These are phyloP conservation scores for Rhagophthalmus giganteus DNA, from an alignment of 2,888 invertebrate genomes.

Conservation along the genomic window DNA sequence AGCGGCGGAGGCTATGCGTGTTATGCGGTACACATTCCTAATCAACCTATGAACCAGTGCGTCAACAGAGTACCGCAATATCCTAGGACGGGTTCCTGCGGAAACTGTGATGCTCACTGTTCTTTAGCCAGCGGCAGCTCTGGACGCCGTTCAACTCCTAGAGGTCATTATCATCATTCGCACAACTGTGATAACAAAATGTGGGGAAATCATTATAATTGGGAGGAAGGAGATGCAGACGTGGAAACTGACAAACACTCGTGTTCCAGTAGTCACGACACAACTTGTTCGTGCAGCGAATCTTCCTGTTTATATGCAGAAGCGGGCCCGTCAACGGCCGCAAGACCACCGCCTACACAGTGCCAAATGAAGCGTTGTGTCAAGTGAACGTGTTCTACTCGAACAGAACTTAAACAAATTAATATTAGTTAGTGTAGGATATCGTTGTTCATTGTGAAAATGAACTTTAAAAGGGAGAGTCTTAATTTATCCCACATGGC, in stretches of 20 bases:
- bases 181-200: conserved; percentile 49
- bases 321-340: conserved; percentile 54
- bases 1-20: conserved; percentile 52
- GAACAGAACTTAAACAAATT: conserved; percentile 19
- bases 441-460: neutral
- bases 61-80: conserved; percentile 27
- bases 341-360: conserved; percentile 38
- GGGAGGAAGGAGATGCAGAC: conserved; percentile 57
- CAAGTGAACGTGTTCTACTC: conserved; percentile 8
- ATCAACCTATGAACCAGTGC: conserved; percentile 40
- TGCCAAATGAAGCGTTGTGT: conserved; percentile 45
- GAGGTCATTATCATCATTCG: conserved; percentile 47
- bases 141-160: conserved; percentile 46
- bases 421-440: neutral
- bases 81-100: conserved; percentile 48
- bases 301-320: conserved; percentile 66
- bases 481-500: conserved; percentile 1
- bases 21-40: conserved; percentile 52
- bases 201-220: conserved; percentile 46
- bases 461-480: neutral
- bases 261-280: conserved; percentile 59
- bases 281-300: conserved; percentile 66
- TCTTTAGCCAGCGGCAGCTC: conserved; percentile 53
- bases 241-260: conserved; percentile 58
- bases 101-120: conserved; percentile 51